Evolutionary conservation across 1,140 invertebrate genomes (phyloP), one percentile per base, ranked within the genome.

Genomic region (Cecropterus lyciades): DNA sequence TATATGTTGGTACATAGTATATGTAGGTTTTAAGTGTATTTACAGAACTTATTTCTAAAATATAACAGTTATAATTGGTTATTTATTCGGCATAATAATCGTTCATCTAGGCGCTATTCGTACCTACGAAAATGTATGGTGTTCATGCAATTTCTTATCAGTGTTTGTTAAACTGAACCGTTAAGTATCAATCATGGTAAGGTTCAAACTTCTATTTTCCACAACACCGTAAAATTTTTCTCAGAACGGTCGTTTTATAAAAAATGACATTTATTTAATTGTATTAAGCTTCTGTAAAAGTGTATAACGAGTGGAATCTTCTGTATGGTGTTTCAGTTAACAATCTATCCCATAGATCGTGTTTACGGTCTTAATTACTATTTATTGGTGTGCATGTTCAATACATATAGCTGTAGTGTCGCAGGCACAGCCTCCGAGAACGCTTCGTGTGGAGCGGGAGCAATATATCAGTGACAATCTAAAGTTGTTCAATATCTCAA

Each of bases 331-430:
- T 66, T 55, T 49, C 42, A 57, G 52, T 69, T 51, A 64, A 64
- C 51, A 60, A 67, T 69, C 67, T 73, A 66, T 67, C 63, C 74
- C 60, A 56, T 70, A 60, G 57, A 60, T 60, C 14, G 67, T 73
- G 68, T 66, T 64, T 66, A 69, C 63, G 46, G 65, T 71, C 72
- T 82, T 84, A 87, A 86, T 85, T 80, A 85, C 78, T 70, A 75
- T 81, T 86, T 79, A 87, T 88, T 87, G 72, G 80, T 83, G 79
- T 82, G 77, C 73, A 82, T 79, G 75, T 73, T 69, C 59, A 69
- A 66, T 65, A 74, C 73, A 74, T 72, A 76, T 73, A 69, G 70
- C 70, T 64, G 52, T 62, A 65, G 66, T 69, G 69, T 75, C 76
- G 69, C 68, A 70, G 68, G 69, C 66, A 73, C 77, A 79, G 65